phyloP scores from a whole-genome alignment of 1,140 invertebrate genomes.

The Luehdorfia chinensis region DNA sequence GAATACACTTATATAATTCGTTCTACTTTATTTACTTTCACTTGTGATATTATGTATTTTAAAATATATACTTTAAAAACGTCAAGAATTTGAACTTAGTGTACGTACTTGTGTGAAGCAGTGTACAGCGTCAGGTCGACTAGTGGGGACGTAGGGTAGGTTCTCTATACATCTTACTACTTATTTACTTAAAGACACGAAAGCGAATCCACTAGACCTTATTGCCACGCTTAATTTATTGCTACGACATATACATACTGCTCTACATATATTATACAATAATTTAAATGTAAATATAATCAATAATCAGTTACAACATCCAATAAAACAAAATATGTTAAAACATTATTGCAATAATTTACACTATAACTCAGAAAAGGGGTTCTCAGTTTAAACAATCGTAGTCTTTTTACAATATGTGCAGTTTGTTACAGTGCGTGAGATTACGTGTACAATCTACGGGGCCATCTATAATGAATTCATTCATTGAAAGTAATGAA shows the following conservation, averaged over 20 bases:
- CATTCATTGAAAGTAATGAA: no score
- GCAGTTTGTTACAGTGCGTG: constrained; percentile 42
- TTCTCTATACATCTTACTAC: constrained; percentile 47
- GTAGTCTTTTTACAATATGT: constrained; percentile 35
- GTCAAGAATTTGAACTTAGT: constrained; percentile 66
- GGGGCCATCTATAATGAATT: constrained; percentile 8
- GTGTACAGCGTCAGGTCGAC: constrained; percentile 62
- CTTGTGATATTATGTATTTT: constrained; percentile 51
- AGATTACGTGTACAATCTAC: constrained; percentile 22
- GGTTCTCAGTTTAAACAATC: constrained; percentile 40
- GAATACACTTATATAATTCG: constrained; percentile 41
- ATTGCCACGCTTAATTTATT: constrained; percentile 75
- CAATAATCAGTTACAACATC: constrained; percentile 66
- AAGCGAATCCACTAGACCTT: constrained; percentile 71
- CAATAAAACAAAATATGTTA: constrained; percentile 68
- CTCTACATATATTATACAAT: constrained; percentile 57
- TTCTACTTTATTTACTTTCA: constrained; percentile 44
- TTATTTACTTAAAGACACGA: constrained; percentile 54
- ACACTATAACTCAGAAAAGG: constrained; percentile 54
- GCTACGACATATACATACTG: constrained; percentile 68
- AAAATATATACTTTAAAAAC: constrained; percentile 66
- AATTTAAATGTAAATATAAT: constrained; percentile 60
- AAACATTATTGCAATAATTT: constrained; percentile 68
- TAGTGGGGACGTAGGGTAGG: constrained; percentile 36
- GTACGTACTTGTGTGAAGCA: constrained; percentile 58